A percentile compares a stretch with the other conserved stretches of the same genome.
phyloP scores from a whole-genome alignment of 2,888 invertebrate species.

The Cordilura impudica region DNA sequence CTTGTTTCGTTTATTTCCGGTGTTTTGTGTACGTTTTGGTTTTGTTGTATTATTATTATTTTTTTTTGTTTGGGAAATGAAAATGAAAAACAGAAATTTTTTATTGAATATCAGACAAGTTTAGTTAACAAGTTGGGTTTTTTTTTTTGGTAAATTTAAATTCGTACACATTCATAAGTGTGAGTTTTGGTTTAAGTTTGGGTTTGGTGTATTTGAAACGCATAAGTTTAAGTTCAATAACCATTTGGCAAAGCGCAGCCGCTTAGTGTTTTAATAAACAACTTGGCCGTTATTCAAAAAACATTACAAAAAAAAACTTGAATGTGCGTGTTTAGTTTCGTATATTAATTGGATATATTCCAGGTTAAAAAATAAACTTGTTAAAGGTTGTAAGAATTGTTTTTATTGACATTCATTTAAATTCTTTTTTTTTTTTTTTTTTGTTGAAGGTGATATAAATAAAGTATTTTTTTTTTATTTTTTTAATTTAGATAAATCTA shows the following conservation, averaged over 20 bases:
- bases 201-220: not conserved
- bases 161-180: too few relatives aligned
- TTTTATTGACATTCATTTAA: not conserved
- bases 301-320: constrained; percentile 17
- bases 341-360: constrained; percentile 16
- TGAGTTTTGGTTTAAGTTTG: not conserved
- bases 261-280: constrained; percentile 50
- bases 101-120: constrained; percentile 9
- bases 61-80: constrained; percentile 21
- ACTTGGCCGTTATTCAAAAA: constrained; percentile 56
- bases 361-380: constrained; percentile 10
- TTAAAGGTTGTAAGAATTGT: not conserved
- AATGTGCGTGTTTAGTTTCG: constrained; percentile 3
- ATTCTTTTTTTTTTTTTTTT: not conserved
- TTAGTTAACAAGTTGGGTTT: constrained; percentile 39
- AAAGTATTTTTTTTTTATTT: too few relatives aligned
- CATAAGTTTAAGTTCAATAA: constrained; percentile 61
- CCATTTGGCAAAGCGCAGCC: constrained; percentile 45
- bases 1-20: constrained; percentile 32
- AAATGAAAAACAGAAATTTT: constrained; percentile 24
- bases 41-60: not conserved
- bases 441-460: too few relatives aligned
- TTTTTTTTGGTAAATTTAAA: constrained; percentile 16
- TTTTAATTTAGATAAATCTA: too few relatives aligned
- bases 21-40: constrained; percentile 2